phyloP scores from a whole-genome alignment of 2,797 vertebrate species.

The Pseudochirops corinnae region DNA sequence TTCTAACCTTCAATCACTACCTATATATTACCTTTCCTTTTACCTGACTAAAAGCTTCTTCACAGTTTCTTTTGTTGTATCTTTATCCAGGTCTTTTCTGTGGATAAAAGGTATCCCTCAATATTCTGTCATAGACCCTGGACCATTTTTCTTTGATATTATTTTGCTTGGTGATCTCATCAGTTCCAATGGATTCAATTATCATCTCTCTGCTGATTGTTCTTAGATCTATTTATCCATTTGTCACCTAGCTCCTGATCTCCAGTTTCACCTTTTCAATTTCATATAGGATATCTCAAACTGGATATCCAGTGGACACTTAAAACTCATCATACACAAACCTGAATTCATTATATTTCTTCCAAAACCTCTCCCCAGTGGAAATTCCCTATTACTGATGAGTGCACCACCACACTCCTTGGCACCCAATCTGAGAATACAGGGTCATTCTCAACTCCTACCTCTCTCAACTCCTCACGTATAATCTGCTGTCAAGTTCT shows the following conservation, averaged over 20 bases:
- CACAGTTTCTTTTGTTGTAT: not conserved
- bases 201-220: not conserved
- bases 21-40: not conserved
- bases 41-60: not conserved
- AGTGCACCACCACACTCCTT: no score
- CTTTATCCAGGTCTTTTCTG: not conserved
- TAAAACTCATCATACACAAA: not conserved
- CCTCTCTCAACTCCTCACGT: not conserved
- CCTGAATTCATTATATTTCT: not conserved
- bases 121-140: not conserved
- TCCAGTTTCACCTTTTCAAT: not conserved
- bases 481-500: not conserved
- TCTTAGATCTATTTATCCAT: not conserved
- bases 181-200: not conserved
- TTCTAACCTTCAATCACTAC: no score
- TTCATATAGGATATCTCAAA: not conserved
- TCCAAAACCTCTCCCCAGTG: not conserved
- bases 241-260: not conserved
- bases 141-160: not conserved
- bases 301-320: not conserved
- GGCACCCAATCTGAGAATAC: not conserved
- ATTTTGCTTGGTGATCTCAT: not conserved
- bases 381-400: no score
- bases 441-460: not conserved
- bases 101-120: not conserved